Conservation (phyloP, 2,888 invertebrate species). For the Lasioglossum leucozonium region DNA sequence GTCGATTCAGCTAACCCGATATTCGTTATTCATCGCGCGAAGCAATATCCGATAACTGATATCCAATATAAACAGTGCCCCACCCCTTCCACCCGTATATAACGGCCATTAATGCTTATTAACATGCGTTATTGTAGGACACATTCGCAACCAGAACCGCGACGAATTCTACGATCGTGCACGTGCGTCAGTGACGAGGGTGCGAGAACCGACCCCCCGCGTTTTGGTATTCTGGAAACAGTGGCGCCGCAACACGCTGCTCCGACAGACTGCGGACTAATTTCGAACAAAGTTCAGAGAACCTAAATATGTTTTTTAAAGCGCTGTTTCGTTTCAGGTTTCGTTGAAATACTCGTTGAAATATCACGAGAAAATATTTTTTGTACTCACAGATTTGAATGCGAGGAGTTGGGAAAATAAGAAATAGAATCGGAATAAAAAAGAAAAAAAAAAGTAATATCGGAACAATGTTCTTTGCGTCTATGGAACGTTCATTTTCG, state of each 20-base stretch:
- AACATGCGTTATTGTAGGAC: conserved; percentile 66
- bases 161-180: conserved; percentile 75
- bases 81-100: no score
- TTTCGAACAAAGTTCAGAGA: no score
- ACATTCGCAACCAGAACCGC: conserved; percentile 76
- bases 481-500: no score
- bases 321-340: neutral
- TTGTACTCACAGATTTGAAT: neutral
- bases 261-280: neutral
- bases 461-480: no score
- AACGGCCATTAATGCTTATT: conserved; percentile 79
- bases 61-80: conserved; percentile 73
- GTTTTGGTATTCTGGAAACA: conserved; percentile 63
- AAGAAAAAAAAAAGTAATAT: no score
- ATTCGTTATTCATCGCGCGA: neutral
- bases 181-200: conserved; percentile 70
- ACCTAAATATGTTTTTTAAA: neutral
- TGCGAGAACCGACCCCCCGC: conserved; percentile 61
- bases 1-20: neutral
- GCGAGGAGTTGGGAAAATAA: neutral
- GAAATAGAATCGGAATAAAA: no score
- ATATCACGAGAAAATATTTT: neutral
- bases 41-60: conserved; percentile 52
- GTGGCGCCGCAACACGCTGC: conserved; percentile 60
- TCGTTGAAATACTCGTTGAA: no score